These are phyloP conservation scores for Cheilinus undulatus DNA, from an alignment of 2,113 vertebrate species.

Conservation along the genomic window DNA sequence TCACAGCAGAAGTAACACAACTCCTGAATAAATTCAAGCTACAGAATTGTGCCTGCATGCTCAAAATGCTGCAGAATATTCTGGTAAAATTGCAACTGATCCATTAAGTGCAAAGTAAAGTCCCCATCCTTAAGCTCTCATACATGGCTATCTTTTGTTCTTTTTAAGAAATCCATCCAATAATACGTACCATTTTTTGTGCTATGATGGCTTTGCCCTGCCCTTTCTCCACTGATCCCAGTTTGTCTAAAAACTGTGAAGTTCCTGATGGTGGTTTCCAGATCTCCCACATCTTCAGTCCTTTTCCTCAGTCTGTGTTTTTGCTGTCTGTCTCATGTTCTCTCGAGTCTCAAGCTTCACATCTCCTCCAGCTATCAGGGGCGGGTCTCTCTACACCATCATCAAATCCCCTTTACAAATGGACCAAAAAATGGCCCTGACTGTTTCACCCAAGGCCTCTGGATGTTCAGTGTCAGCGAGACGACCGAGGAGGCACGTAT, in stretches of 20 bases:
- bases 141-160: too few species aligned
- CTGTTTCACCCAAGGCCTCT: constrained; percentile 10
- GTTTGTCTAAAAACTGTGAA: constrained; percentile 38
- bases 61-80: too few species aligned
- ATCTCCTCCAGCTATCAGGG: constrained; percentile 29
- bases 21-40: too few species aligned
- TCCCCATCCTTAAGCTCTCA: too few species aligned
- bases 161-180: too few species aligned
- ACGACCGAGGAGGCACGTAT: not conserved
- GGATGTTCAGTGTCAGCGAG: not conserved
- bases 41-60: too few species aligned
- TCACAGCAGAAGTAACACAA: too few species aligned
- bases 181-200: constrained; percentile 59
- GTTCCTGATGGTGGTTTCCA: constrained; percentile 46
- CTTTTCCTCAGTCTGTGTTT: not conserved
- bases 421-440: constrained; percentile 4
- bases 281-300: constrained; percentile 60
- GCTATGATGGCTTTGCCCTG: constrained; percentile 30
- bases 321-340: not conserved
- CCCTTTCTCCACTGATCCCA: constrained; percentile 31
- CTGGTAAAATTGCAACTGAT: too few species aligned
- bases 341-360: not conserved
- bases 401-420: constrained; percentile 32
- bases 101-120: too few species aligned
- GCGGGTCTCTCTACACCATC: constrained; percentile 32